A percentile compares a stretch with the other conserved stretches of the same genome.
Evolutionary conservation across 2,113 vertebrate genomes (phyloP).

Genomic region (Platycercus adscitus): DNA sequence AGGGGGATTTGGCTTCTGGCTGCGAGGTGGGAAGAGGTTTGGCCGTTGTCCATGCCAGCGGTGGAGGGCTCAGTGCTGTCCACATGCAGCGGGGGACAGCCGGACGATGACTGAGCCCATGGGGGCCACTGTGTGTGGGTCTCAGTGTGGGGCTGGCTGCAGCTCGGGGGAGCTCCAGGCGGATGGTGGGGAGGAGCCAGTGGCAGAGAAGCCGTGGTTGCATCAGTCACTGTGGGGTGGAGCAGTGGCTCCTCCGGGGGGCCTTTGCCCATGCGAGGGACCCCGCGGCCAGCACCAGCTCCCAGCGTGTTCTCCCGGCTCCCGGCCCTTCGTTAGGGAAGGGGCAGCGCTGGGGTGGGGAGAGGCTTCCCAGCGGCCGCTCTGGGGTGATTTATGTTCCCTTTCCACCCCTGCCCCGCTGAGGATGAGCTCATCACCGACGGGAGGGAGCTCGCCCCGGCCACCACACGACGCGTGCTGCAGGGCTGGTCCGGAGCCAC

Average conservation of each 20-base stretch:
- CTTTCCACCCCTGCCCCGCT: background rate
- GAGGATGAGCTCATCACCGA: background rate
- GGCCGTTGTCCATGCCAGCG: accelerated
- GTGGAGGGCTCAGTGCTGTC: background rate
- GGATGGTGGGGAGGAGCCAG: background rate
- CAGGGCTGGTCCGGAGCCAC: background rate
- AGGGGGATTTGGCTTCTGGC: background rate
- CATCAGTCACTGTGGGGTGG: slow-evolving; percentile 24
- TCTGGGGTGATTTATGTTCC: accelerated
- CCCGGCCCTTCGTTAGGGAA: background rate
- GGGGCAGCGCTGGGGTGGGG: background rate
- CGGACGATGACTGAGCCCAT: accelerated
- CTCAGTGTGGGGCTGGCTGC: accelerated
- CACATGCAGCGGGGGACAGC: accelerated
- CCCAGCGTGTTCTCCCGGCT: accelerated
- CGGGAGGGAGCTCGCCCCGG: background rate
- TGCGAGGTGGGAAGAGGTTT: accelerated
- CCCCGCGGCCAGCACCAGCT: accelerated
- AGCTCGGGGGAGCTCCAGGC: background rate
- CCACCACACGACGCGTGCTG: background rate
- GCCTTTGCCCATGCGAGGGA: background rate
- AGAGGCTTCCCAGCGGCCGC: background rate
- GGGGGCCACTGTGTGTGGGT: background rate
- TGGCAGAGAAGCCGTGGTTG: background rate
- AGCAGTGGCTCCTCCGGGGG: background rate